Conservation (phyloP, 2,113 vertebrate species). For the Macroglossus sobrinus region DNA sequence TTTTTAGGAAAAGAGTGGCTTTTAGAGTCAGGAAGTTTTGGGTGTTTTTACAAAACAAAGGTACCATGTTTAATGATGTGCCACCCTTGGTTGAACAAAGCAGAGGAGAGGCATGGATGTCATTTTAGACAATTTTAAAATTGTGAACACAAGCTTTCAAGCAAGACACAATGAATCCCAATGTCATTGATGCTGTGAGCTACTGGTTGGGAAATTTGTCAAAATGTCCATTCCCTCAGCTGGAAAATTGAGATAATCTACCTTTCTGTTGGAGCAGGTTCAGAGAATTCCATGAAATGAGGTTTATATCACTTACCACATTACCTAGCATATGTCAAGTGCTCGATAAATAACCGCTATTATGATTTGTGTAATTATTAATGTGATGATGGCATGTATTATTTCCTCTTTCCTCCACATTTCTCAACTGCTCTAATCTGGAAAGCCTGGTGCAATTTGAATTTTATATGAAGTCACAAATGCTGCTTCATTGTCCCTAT, state of each 20-base stretch:
- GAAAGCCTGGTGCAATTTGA: not conserved
- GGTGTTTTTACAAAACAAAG: not conserved
- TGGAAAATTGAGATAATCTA: not conserved
- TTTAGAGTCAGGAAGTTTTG: not conserved
- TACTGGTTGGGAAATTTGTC: not conserved
- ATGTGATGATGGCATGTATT: too few relatives aligned
- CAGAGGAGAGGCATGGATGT: not conserved
- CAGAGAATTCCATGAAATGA: not conserved
- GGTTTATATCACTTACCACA: not conserved
- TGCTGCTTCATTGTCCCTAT: not conserved
- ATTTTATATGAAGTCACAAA: not conserved
- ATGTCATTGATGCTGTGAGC: rapidly evolving
- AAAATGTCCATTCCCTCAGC: not conserved
- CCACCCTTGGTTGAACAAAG: not conserved
- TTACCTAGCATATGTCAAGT: not conserved
- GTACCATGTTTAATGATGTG: not conserved
- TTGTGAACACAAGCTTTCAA: not conserved
- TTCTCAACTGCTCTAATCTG: not conserved
- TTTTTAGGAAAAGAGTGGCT: not conserved
- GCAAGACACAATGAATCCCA: not conserved
- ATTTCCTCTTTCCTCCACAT: not conserved
- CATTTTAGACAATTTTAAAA: not conserved
- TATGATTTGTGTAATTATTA: not conserved
- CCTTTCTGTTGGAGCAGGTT: not conserved
- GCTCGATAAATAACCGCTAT: not conserved